phyloP scores from a whole-genome alignment of 2,888 invertebrate species.

The Dynastes hyllus region DNA sequence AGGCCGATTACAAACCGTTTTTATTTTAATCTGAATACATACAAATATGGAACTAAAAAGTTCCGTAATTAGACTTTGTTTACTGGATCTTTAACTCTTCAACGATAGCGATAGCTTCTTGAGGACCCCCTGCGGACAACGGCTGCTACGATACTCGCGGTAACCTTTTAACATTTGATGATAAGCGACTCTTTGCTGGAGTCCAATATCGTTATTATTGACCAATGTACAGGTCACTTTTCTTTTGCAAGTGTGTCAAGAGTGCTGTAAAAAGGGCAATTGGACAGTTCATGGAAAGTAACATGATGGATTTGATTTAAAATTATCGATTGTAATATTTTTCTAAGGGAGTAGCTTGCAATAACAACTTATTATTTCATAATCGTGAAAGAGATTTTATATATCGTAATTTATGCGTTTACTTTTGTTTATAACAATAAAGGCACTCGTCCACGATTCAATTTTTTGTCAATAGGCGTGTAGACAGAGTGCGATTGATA shows the following conservation, averaged over 20 bases:
- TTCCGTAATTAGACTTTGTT: slow-evolving; percentile 38
- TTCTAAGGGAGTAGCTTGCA: not conserved
- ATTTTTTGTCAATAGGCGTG: not conserved
- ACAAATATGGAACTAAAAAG: slow-evolving; percentile 16
- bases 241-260: not conserved
- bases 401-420: not conserved
- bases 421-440: not conserved
- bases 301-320: not conserved
- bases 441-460: not conserved
- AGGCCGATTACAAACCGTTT: not conserved
- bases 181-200: slow-evolving; percentile 42
- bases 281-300: not conserved
- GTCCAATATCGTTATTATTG: slow-evolving; percentile 30
- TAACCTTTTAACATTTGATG: slow-evolving; percentile 32
- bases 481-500: not conserved
- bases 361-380: not conserved
- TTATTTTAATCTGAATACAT: not conserved
- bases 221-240: slow-evolving; percentile 24
- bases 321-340: not conserved
- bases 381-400: not conserved
- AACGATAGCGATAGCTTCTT: slow-evolving; percentile 6
- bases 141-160: slow-evolving; percentile 12
- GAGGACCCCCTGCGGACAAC: slow-evolving; percentile 42
- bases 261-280: not conserved
- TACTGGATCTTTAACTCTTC: slow-evolving; percentile 29